phyloP scores from a whole-genome alignment of 2,888 invertebrate genomes.

The Aspidiotus rigidus region DNA sequence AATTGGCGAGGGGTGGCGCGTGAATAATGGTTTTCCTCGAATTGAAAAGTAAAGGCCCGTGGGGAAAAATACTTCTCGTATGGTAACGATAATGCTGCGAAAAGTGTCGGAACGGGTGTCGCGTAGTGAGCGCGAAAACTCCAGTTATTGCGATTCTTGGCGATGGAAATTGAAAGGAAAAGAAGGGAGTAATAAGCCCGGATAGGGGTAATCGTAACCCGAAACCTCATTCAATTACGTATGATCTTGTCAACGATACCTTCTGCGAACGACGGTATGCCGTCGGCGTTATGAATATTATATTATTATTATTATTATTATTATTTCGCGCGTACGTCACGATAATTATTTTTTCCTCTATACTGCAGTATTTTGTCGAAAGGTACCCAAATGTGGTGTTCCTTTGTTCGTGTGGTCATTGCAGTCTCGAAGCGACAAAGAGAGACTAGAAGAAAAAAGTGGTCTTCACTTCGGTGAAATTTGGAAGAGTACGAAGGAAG shows the following conservation, averaged over 20 bases:
- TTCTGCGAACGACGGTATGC: background rate
- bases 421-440: background rate
- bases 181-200: background rate
- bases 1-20: constrained; percentile 7
- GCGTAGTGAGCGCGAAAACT: background rate
- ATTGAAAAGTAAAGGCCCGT: constrained; percentile 18
- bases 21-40: constrained; percentile 26
- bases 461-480: constrained; percentile 18
- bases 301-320: too few species aligned
- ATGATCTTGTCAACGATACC: background rate
- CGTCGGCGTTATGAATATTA: background rate
- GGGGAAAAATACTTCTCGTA: constrained; percentile 16
- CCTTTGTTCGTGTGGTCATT: constrained; percentile 5
- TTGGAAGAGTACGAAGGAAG: constrained; percentile 27
- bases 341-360: too few species aligned
- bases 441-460: constrained; percentile 19
- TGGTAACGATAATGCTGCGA: background rate
- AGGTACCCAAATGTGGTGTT: too few species aligned
- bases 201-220: background rate
- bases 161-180: constrained; percentile 2
- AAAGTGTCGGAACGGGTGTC: background rate
- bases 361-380: too few species aligned
- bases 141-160: background rate
- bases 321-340: too few species aligned
- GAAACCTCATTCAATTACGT: constrained; percentile 1